phyloP scores from a whole-genome alignment of 2,888 invertebrate genomes.

The Exocentrus adspersus region DNA sequence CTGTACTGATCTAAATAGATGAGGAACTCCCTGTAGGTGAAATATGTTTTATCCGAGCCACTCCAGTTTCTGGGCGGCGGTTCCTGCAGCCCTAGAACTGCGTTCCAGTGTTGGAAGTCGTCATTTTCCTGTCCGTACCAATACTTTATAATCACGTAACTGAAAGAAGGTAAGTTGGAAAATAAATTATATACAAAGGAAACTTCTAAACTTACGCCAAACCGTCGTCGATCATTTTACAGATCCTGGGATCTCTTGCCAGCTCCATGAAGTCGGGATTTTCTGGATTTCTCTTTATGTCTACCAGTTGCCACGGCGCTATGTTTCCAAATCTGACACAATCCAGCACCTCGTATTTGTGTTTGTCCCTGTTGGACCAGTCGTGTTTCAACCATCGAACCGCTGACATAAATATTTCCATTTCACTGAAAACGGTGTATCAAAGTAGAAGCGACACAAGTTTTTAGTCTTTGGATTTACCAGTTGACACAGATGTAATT shows the following conservation, averaged over 20 bases:
- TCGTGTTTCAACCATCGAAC: conserved; percentile 81
- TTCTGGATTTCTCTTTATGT: conserved; percentile 78
- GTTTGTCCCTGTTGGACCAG: conserved; percentile 71
- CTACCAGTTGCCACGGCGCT: conserved; percentile 82
- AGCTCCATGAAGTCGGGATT: conserved; percentile 78
- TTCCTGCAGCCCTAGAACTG: conserved; percentile 73
- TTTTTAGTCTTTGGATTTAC: conserved; percentile 60
- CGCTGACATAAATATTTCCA: conserved; percentile 83
- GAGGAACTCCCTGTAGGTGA: conserved; percentile 75
- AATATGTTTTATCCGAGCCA: conserved; percentile 73
- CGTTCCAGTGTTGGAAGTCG: conserved; percentile 78
- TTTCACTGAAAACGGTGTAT: conserved; percentile 70
- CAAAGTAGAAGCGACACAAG: not conserved
- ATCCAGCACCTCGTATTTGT: conserved; percentile 71
- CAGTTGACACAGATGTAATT: conserved; percentile 80
- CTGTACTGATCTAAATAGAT: conserved; percentile 74
- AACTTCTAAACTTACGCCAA: conserved; percentile 70
- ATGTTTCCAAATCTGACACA: conserved; percentile 83
- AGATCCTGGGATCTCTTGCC: conserved; percentile 73
- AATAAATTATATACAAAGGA: no score
- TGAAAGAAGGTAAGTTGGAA: conserved; percentile 54
- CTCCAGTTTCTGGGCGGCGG: conserved; percentile 82
- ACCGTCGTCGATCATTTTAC: conserved; percentile 83
- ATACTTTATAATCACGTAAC: conserved; percentile 81
- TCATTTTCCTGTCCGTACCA: conserved; percentile 79